Conservation (phyloP, 2,113 vertebrate genomes). For the Nannobrachium achirus region DNA sequence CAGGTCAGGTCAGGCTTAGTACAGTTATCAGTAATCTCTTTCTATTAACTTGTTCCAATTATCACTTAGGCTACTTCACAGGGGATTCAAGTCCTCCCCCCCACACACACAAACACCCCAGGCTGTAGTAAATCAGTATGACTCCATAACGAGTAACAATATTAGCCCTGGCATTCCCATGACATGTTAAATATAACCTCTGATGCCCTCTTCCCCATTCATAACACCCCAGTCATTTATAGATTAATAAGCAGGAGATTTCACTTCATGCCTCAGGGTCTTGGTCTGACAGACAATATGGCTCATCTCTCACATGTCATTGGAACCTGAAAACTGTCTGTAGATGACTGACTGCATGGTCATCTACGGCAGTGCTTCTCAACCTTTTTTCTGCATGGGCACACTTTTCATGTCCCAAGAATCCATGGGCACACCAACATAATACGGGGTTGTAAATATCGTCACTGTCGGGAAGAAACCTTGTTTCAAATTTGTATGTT, state of each 20-base stretch:
- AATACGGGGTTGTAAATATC: too few relatives aligned
- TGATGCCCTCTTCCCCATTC: background rate
- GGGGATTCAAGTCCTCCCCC: background rate
- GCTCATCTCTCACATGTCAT: background rate
- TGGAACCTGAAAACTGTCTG: background rate
- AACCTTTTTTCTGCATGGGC: too few relatives aligned
- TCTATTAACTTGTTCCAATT: too few relatives aligned
- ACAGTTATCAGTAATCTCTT: too few relatives aligned
- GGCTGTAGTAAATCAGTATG: background rate
- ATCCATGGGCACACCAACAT: too few relatives aligned
- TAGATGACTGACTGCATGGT: background rate
- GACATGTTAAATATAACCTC: background rate
- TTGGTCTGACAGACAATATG: background rate
- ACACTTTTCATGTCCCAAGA: too few relatives aligned
- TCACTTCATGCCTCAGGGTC: constrained; percentile 6
- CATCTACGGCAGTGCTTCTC: too few relatives aligned
- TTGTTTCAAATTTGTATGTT: too few relatives aligned
- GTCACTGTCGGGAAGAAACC: too few relatives aligned
- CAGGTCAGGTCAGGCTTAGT: too few relatives aligned
- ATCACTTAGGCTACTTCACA: too few relatives aligned
- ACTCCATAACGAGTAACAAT: background rate
- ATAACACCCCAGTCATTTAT: background rate
- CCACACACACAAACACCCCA: background rate
- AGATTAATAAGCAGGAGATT: background rate
- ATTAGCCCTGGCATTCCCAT: background rate